Evolutionary conservation across 2,113 vertebrate genomes (phyloP).

Genomic region (Cercocebus atys): DNA sequence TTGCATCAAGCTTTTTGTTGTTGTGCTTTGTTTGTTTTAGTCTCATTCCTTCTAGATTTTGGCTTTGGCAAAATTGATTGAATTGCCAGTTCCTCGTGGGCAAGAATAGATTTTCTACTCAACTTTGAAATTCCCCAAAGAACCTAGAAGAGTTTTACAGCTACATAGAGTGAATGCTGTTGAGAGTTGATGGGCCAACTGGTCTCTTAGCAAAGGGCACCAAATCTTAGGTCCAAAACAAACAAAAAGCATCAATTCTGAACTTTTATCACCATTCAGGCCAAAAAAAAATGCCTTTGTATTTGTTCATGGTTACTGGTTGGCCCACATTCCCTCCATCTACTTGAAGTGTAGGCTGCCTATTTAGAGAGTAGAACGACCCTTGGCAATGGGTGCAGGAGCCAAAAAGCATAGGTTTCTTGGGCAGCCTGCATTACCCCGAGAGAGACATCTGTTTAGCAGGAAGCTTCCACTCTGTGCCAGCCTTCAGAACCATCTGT

Average conservation of each 20-base stretch:
- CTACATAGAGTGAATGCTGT: not conserved
- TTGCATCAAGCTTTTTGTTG: not conserved
- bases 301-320: constrained; percentile 17
- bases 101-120: not conserved
- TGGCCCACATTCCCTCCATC: accelerated
- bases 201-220: not conserved
- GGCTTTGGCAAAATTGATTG: not conserved
- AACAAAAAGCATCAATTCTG: not conserved
- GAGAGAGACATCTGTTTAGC: constrained; percentile 54
- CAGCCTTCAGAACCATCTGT: constrained; percentile 61
- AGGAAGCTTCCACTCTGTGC: not conserved
- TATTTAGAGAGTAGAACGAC: not conserved
- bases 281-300: not conserved
- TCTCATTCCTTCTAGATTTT: not conserved
- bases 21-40: not conserved
- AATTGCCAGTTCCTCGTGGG: not conserved
- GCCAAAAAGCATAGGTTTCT: constrained; percentile 6
- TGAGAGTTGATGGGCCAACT: not conserved
- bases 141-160: not conserved
- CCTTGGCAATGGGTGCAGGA: not conserved
- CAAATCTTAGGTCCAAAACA: not conserved
- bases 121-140: constrained; percentile 21
- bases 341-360: not conserved
- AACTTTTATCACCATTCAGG: not conserved
- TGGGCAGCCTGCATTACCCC: not conserved